Evolutionary conservation across 2,797 vertebrate genomes (phyloP).

Genomic region (Crocidura indochinensis): DNA sequence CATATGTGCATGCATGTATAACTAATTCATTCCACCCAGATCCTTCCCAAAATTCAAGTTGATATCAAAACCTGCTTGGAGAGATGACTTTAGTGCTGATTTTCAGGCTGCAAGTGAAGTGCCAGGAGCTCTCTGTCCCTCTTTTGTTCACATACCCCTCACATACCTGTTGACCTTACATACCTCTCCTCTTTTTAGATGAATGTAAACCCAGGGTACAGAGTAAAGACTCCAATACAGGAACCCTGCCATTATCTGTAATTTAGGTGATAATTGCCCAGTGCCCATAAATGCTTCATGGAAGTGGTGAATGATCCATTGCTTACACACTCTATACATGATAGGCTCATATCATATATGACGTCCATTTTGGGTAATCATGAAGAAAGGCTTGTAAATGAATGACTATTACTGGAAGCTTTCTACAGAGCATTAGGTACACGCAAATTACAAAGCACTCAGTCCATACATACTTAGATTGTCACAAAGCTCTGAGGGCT

Average conservation of each 20-base stretch:
- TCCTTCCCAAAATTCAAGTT: neutral
- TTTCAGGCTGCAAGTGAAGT: neutral
- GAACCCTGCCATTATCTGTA: neutral
- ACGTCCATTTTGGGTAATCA: neutral
- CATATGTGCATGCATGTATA: rapidly evolving
- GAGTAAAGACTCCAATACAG: neutral
- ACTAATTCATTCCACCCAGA: neutral
- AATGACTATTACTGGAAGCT: neutral
- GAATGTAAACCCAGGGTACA: neutral
- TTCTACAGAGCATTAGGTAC: neutral
- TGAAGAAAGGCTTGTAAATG: neutral
- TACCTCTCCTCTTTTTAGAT: neutral
- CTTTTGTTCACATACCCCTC: too few relatives aligned
- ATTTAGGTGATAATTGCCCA: neutral
- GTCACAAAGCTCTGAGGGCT: neutral
- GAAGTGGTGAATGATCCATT: neutral
- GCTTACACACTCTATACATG: rapidly evolving
- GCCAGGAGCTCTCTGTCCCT: neutral
- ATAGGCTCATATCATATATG: too few relatives aligned
- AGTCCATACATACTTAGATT: neutral
- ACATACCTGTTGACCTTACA: too few relatives aligned
- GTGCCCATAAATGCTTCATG: too few relatives aligned
- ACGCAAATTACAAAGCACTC: too few relatives aligned
- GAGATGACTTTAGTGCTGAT: neutral
- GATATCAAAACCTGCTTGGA: neutral